Conservation (phyloP, 2,888 invertebrate genomes). For the Hirudinaria manillensis region DNA sequence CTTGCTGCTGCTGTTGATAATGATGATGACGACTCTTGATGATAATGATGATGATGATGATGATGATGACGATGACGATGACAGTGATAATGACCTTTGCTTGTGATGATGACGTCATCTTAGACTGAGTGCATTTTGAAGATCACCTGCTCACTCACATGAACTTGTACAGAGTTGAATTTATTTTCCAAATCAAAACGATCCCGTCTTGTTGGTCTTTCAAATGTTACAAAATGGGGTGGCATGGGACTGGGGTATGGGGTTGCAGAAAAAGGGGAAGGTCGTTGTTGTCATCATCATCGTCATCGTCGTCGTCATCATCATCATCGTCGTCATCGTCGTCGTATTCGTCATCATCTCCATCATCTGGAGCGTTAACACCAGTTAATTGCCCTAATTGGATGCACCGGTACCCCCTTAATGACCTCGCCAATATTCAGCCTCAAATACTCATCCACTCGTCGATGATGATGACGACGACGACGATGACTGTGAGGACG, state of each 20-base stretch:
- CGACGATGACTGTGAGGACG: background rate
- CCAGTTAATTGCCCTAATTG: no score
- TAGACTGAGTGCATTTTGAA: no score
- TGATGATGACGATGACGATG: background rate
- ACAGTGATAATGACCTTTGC: background rate
- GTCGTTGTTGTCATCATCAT: constrained; percentile 13
- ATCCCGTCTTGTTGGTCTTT: no score
- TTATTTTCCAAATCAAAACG: no score
- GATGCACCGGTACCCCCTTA: no score
- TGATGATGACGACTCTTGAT: constrained; percentile 16
- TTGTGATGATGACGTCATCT: background rate
- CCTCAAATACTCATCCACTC: no score
- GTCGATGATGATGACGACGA: constrained; percentile 25
- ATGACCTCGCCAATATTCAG: no score
- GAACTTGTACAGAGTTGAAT: constrained; percentile 1
- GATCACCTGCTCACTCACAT: background rate
- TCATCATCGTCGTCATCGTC: constrained; percentile 16
- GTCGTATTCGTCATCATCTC: background rate
- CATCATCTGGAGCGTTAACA: background rate
- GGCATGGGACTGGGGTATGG: background rate
- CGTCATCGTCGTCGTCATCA: constrained; percentile 20
- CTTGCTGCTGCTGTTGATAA: background rate
- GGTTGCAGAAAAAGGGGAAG: background rate
- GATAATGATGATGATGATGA: constrained; percentile 26
- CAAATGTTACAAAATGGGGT: background rate